Conservation (phyloP, 2,797 vertebrate species). For the Anomalospiza imberbis region DNA sequence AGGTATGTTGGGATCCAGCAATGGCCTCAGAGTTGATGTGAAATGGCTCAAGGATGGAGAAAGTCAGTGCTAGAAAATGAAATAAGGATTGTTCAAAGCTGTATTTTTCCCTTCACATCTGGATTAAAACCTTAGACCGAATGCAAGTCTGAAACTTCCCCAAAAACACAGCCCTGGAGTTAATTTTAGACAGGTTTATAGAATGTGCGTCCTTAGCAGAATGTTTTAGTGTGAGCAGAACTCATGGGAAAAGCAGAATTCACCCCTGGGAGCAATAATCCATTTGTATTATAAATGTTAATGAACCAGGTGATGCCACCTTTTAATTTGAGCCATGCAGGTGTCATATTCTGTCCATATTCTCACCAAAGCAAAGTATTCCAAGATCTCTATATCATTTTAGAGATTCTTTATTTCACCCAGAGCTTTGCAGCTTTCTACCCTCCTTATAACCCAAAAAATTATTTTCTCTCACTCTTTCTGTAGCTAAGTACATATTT, state of each 20-base stretch:
- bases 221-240: not conserved
- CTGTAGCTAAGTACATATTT: not conserved
- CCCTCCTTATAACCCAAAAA: not conserved
- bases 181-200: not conserved
- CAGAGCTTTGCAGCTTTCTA: not conserved
- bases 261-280: not conserved
- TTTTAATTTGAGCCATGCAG: not conserved
- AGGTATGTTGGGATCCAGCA: not conserved
- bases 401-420: not conserved
- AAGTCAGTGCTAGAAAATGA: not conserved
- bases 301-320: not conserved
- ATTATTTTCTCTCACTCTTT: not conserved
- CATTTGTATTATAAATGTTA: not conserved
- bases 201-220: not conserved
- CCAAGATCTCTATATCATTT: not conserved
- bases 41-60: not conserved
- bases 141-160: not conserved
- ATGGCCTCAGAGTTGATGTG: rapidly evolving
- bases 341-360: not conserved
- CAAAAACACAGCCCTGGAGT: rapidly evolving
- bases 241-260: not conserved
- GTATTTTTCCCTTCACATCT: not conserved
- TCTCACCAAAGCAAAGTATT: not conserved
- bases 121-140: not conserved
- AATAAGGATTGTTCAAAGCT: not conserved